Evolutionary conservation across 2,113 vertebrate species (phyloP), one percentile per base, ranked within the genome.

Genomic region (Megalops atlanticus): DNA sequence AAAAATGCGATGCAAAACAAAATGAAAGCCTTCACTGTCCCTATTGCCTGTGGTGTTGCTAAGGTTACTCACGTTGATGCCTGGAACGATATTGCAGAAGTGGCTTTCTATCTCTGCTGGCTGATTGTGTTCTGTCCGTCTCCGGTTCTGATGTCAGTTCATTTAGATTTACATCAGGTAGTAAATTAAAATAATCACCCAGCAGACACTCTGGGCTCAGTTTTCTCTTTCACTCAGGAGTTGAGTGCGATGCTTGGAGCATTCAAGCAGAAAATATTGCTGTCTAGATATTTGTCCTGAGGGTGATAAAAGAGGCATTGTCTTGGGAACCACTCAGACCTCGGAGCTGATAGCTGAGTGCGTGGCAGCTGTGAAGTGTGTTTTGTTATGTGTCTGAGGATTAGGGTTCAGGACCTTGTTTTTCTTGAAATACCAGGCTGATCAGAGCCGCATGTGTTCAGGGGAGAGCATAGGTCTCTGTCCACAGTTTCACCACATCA

Each of bases 101-200:
- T 84, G 79, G 89, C 88, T 87, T 84, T 87, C 78, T 82, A 76
- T 64, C 64, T 80, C 90, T 92, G 89, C 89, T 68, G 84, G 85
- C 92, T 93, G 93, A 94, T 94, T 91, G 94, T 93, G 94, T 94
- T 96, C 94, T 96, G 96, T 96, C 96, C 93, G 86, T 95, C 94
- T 93, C 86, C 88, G 92, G 94, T 94, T 76, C 91, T 92, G 91
- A 93, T 94, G 96, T 97, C 95, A 98, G 95, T 97, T 98, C 96
- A 96, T 98, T 97, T 97, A 96, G 95, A 97, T 97, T 96, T 97
- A 96, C 96, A 97, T 97, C 94, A 95, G 95, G 93, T 93, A 95
- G 93, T 96, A 98, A 98, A 98, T 98, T 97, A 97, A 95, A 97
- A 97, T 97, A 97, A 96, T 97, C 95, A 96, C 94, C 97, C 95